A percentile compares a stretch with the other conserved stretches of the same genome.
Evolutionary conservation across 2,797 vertebrate genomes (phyloP).

Genomic region (Peromyscus eremicus): DNA sequence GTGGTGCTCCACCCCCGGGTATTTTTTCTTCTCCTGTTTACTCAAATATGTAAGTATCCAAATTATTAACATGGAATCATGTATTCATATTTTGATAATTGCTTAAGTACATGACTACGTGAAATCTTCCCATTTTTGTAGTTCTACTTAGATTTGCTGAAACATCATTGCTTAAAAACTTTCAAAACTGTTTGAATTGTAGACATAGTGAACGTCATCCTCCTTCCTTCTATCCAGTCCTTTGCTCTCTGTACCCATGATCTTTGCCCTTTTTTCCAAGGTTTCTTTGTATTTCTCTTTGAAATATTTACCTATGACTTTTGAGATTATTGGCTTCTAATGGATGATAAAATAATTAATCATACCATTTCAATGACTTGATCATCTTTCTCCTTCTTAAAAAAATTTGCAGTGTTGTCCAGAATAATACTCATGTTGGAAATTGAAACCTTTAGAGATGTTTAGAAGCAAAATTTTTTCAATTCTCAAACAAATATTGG

Average conservation of each 20-base stretch:
- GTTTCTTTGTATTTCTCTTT: not conserved
- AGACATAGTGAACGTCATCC: not conserved
- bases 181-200: not conserved
- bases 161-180: not conserved
- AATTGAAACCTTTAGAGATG: not conserved
- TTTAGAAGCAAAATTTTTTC: not conserved
- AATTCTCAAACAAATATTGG: not conserved
- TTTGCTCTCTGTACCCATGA: not conserved
- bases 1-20: not conserved
- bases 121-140: not conserved
- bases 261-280: not conserved
- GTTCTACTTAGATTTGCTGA: slow-evolving; percentile 3
- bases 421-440: not conserved
- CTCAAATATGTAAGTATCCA: slow-evolving; percentile 75
- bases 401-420: not conserved
- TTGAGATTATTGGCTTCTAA: not conserved
- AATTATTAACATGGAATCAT: not conserved
- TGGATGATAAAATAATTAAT: not conserved
- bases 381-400: not conserved
- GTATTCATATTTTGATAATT: slow-evolving; percentile 27
- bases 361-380: not conserved
- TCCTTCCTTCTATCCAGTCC: not conserved
- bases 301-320: slow-evolving; percentile 21
- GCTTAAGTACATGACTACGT: not conserved
- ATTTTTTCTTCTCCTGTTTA: slow-evolving; percentile 25